Base-by-base conservation (phyloP, 2,113 vertebrate species). In the Grallaria varia region DNA sequence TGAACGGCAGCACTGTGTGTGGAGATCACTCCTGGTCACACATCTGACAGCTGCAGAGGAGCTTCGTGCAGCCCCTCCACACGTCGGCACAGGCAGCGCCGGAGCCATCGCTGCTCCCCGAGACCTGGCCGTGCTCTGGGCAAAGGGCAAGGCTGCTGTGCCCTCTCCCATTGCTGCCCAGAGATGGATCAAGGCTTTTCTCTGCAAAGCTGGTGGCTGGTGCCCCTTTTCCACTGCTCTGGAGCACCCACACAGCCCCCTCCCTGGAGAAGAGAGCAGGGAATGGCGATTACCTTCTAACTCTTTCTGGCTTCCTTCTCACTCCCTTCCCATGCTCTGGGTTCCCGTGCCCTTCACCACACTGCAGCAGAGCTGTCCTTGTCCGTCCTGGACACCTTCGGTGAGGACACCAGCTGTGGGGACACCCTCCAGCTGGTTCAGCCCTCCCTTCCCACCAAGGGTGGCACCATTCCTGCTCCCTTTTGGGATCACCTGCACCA, bases 241-340 rank as follows among this genome's bases (percentile, higher is more conserved):
- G 10, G 20, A 52, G 71, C 53, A 80, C 37, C 17, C n/a, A 52
- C 0, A 6, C 53, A 35, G 14, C 21, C 42, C 22, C 23, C 27
- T 31, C 10, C 3, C 50, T 12, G 12, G 19, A 71, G 42, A 74
- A 83, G 45, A 71, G 80, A 66, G 42, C 37, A 24, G 37, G 55
- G 24, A 88, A 84, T 4, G 9, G 33, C 10, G 14, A 18, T 33
- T 40, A 10, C 10, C 35, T 89, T 39, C 33, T 27, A 69, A 35
- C 18, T 42, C 37, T 52, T 75, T 87, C 79, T 33, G 8, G 5
- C 55, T 66, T 69, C 49, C 28, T 87, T 24, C 37, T 23, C 31
- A 8, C 45, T 83, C 2, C 0, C 52, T 76, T 22, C 35, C 58
- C 45, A 4, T 9, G 10, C 63, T 44, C 23, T 0, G 0, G 60